Percentiles rank a stretch among this genome's conserved stretches.
Conservation (phyloP, 2,888 invertebrate species). For the Galeopsomyia nigrocyanea region DNA sequence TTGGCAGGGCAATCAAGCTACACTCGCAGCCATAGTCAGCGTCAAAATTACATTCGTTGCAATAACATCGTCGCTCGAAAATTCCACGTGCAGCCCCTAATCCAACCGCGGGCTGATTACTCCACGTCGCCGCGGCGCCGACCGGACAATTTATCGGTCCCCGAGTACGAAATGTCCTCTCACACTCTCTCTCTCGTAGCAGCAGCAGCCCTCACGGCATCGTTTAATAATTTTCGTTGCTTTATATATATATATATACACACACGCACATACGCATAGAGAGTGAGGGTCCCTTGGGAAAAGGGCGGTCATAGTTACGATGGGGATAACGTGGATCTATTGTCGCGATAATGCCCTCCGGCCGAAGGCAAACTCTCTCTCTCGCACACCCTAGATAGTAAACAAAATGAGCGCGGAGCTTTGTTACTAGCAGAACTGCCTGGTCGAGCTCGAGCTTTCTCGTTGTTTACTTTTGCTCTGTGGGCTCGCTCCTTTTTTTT, state of each 20-base stretch:
- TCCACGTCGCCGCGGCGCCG: no score
- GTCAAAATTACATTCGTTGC: no score
- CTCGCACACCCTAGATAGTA: conserved; percentile 3
- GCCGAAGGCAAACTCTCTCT: conserved; percentile 28
- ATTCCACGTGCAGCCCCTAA: no score
- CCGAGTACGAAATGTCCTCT: conserved; percentile 1
- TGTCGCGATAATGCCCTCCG: conserved; percentile 30
- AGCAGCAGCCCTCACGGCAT: conserved; percentile 1
- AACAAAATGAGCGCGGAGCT: conserved; percentile 30
- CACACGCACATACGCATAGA: no score
- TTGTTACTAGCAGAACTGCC: not conserved
- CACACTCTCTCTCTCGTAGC: no score
- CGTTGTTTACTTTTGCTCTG: not conserved
- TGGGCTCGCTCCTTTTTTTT: not conserved
- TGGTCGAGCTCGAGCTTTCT: not conserved
- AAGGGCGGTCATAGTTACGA: conserved; percentile 4
- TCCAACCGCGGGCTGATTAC: no score
- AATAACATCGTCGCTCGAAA: no score
- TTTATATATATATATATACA: no score
- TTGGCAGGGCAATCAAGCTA: no score
- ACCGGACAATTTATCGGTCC: not conserved
- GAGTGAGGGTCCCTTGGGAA: no score
- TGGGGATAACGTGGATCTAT: conserved; percentile 30
- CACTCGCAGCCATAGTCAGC: no score
- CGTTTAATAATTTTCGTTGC: conserved; percentile 39